Base-by-base conservation (phyloP, 92 coral and sea anemone genomes). In the Porites divaricata region DNA sequence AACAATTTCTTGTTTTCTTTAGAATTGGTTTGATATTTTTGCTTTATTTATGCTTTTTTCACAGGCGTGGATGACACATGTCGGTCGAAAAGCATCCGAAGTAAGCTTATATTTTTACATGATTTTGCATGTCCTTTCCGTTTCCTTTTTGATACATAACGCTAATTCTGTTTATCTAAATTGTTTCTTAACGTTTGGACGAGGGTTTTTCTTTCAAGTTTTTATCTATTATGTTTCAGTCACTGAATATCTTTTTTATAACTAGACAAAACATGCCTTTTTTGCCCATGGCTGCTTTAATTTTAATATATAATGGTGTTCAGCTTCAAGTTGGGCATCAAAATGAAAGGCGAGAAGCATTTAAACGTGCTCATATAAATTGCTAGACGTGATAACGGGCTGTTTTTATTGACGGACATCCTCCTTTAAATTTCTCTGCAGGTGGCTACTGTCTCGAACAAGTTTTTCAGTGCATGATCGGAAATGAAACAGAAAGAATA, bases 1-100 rank as follows among this genome's bases (percentile, higher is more conserved):
- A 51, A 9, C 9, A 51, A 52, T 12, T 52, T 5, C 7, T 53
- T 53, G 61, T 71, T 71, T 71, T 41, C 56, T 16, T 71, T 9
- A 71, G 76, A 71, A 71, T 71, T 71, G 76, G n/a, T 71, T 56
- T 71, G 49, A 41, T 17, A 71, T 71, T 71, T 71, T 45, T 71
- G 58, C 69, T 26, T 26, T 26, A 26, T 26, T 26, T 26, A 26
- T 2, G 35, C 35, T 26, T 26, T 26, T 26, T 26, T 21, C 75
- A 70, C 53, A 70, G 75, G 75, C 7, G 19, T 41, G 15, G 75
- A 70, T 28, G 49, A 2, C 6, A 70, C 52, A 70, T 70, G 75
- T 70, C 75, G 4, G 21, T 19, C 21, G 69, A 17, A 64, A 64
- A 64, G 24, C 69, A 9, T 64, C 69, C 23, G 28, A 64, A 64